Base-by-base conservation (phyloP, 2,888 invertebrate genomes). In the Allacma fusca region DNA sequence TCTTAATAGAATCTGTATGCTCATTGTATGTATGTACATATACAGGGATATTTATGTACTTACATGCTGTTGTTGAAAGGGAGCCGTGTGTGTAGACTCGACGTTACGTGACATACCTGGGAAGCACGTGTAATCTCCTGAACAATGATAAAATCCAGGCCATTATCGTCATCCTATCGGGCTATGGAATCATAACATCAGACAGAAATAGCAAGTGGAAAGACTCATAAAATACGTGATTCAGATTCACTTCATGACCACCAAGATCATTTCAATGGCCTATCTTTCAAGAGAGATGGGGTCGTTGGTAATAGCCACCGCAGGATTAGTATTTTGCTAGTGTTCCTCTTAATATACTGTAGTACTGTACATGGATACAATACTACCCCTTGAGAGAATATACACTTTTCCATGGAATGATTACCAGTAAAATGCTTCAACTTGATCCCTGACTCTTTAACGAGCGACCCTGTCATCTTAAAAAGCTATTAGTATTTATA, bases 371-470 rank as follows among this genome's bases (percentile, higher is more conserved):
- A n/a, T n/a, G n/a, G n/a, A n/a, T n/a, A n/a, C n/a, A n/a, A n/a
- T n/a, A n/a, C n/a, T n/a, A n/a, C n/a, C n/a, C n/a, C n/a, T n/a
- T n/a, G n/a, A n/a, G n/a, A n/a, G n/a, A n/a, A n/a, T n/a, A n/a
- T n/a, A n/a, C n/a, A n/a, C n/a, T n/a, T n/a, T n/a, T n/a, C n/a
- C 34, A 34, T 34, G 34, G 34, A 16, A 50, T 50, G n/a, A 62
- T 62, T 62, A 62, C 24, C n/a, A 24, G 9, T 24, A 62, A 23
- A 9, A 4, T 62, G 24, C 9, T 62, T 19, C 62, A 62, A 29
- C 21, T 67, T 75, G 75, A 75, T 68, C 75, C 68, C 75, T 75
- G 75, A 69, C 68, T 75, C 44, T 50, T 75, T 69, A 44, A 75
- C 68, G 50, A 75, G 69, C 57, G 75, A 69, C 75, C 75, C 68